Conservation (phyloP, 2,113 vertebrate genomes). For the Pterocles orientalis region DNA sequence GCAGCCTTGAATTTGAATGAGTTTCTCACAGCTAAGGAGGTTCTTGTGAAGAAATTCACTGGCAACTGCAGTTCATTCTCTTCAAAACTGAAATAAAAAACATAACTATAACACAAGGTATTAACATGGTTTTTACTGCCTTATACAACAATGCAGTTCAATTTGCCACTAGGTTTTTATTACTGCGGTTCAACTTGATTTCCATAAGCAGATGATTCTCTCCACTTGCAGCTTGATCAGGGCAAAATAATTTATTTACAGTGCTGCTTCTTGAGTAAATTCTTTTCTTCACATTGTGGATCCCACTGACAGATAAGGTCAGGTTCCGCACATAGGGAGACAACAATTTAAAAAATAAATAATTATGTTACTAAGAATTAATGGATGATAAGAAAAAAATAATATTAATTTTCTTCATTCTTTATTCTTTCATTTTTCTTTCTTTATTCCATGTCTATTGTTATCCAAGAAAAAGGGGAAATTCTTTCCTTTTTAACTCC, state of each 20-base stretch:
- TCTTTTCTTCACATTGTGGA: background rate
- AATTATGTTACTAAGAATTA: background rate
- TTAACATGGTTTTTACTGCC: background rate
- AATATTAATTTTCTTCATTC: background rate
- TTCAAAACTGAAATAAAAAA: background rate
- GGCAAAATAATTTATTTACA: background rate
- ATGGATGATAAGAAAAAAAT: background rate
- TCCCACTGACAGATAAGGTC: background rate
- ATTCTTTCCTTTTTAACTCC: background rate
- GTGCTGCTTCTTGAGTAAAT: background rate
- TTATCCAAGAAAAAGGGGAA: background rate
- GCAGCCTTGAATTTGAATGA: background rate
- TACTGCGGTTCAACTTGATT: background rate
- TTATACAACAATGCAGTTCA: background rate
- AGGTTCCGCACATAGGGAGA: background rate
- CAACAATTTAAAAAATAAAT: background rate
- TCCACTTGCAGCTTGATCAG: background rate
- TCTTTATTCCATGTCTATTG: background rate
- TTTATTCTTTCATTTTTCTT: background rate
- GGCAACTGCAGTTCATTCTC: background rate
- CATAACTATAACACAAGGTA: background rate
- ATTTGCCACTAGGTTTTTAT: background rate
- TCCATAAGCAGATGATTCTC: background rate
- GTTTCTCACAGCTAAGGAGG: background rate
- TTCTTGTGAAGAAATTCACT: background rate